Base-by-base conservation (phyloP, 2,888 invertebrate species). In the Leucophenga maculata region DNA sequence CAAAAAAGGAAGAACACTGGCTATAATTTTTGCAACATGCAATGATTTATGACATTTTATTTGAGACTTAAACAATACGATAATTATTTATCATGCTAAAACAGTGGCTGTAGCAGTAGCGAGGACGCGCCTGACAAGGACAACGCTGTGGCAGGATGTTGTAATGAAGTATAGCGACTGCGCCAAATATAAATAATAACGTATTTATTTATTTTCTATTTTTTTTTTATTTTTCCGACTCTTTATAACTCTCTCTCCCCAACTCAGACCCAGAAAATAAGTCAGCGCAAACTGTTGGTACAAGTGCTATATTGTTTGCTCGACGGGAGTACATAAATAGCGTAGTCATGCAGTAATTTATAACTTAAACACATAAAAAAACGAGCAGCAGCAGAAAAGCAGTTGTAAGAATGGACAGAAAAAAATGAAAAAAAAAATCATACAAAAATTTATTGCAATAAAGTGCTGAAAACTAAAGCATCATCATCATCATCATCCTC, bases 401-500 rank as follows among this genome's bases (percentile, higher is more conserved):
- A 67, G 57, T 55, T 18, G 67, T 22, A 31, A 64, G 48, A 20
- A 44, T n/a, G 60, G 55, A 60, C 44, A 54, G 18, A 39, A 54
- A n/a, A 26, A n/a, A 48, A 16, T 14, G 22, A 26, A 62, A 22
- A 55, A 60, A 59, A 32, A n/a, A 60, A 6, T 60, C 39, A 26
- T 70, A 73, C 64, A 72, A 18, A 71, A 76, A 75, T 75, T 75
- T 75, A 75, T 75, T 75, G 75, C 75, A 75, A 76, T 76, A 74
- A 74, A 75, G 75, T 76, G 75, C 75, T 74, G 72, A 75, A 76
- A 76, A 76, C 75, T 76, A 76, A 76, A 76, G 75, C 72, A 76
- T 74, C 74, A 75, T 76, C 75, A 32, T 22, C 62, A 64, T 64
- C 62, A 64, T 32, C 22, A 20, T 26, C 57, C 26, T 57, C 31